Percentiles rank a stretch among this genome's conserved stretches.
These are phyloP conservation scores for Lasiommata megera DNA, from an alignment of 2,888 invertebrate species.

Conservation along the genomic window DNA sequence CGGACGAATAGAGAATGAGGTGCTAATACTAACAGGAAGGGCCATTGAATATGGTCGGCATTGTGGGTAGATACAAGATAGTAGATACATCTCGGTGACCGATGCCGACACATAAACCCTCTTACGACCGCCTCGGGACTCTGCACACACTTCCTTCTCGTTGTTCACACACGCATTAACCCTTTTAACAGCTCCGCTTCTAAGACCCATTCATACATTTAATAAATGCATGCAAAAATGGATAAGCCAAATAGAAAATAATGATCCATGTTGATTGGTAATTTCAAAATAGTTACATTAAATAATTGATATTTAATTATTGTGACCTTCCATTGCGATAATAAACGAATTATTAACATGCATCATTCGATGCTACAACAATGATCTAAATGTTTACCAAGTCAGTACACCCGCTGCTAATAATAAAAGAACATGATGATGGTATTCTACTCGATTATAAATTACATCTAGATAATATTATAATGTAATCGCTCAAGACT, in stretches of 20 bases:
- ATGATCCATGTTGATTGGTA: too few relatives aligned
- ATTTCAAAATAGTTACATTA: too few relatives aligned
- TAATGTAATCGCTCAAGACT: too few relatives aligned
- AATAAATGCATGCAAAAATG: neutral
- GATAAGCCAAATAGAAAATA: neutral
- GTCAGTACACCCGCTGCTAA: too few relatives aligned
- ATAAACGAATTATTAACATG: neutral
- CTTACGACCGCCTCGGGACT: constrained; percentile 1
- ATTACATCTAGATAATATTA: too few relatives aligned
- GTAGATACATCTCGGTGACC: neutral
- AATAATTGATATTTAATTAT: too few relatives aligned
- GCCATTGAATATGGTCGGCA: too few relatives aligned
- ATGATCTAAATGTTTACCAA: neutral
- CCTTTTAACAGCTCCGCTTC: neutral
- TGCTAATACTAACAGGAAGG: neutral
- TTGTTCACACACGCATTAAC: neutral
- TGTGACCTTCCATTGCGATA: neutral
- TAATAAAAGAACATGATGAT: too few relatives aligned
- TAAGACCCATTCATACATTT: neutral
- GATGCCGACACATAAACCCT: neutral
- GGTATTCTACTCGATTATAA: too few relatives aligned
- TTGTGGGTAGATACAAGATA: neutral
- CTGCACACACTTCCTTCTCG: neutral
- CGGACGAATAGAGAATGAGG: neutral
- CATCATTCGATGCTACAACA: neutral